These are phyloP conservation scores for Pterois miles DNA, from an alignment of 2,797 vertebrate genomes.

Conservation along the genomic window DNA sequence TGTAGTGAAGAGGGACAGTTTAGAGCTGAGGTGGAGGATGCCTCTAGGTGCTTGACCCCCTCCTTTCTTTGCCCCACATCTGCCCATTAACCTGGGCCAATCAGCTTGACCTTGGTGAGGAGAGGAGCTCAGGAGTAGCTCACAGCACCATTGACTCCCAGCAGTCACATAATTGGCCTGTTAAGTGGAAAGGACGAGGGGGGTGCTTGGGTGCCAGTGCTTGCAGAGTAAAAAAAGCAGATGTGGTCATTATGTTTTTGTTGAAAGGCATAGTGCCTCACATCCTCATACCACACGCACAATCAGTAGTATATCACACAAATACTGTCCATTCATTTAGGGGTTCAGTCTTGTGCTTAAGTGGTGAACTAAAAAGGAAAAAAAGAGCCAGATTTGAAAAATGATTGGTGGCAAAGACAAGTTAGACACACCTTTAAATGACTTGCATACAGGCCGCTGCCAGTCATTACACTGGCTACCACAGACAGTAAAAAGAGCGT, in stretches of 20 bases:
- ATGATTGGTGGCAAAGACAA: not conserved
- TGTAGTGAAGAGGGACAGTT: constrained; percentile 79
- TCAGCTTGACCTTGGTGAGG: constrained; percentile 85
- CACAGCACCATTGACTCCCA: constrained; percentile 72
- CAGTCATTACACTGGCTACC: constrained; percentile 6
- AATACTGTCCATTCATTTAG: not conserved
- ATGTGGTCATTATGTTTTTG: constrained; percentile 20
- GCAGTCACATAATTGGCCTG: constrained; percentile 80
- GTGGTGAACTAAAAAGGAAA: constrained; percentile 5
- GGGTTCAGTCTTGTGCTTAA: constrained; percentile 3
- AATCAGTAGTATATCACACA: not conserved
- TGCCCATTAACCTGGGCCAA: constrained; percentile 86
- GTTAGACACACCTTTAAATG: not conserved
- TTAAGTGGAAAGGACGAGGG: constrained; percentile 64
- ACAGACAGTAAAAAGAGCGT: constrained; percentile 10
- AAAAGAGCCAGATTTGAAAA: constrained; percentile 7
- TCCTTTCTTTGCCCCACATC: constrained; percentile 77
- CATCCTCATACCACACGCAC: not conserved
- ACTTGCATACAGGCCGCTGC: not conserved
- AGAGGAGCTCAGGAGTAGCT: constrained; percentile 76
- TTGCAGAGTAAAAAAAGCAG: constrained; percentile 43
- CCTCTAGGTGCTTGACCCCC: constrained; percentile 82
- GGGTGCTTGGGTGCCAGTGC: constrained; percentile 27
- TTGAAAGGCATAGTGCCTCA: constrained; percentile 6
- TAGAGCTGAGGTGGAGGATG: constrained; percentile 81